These are phyloP conservation scores for Zygaena filipendulae DNA, from an alignment of 2,888 invertebrate genomes.

Conservation along the genomic window DNA sequence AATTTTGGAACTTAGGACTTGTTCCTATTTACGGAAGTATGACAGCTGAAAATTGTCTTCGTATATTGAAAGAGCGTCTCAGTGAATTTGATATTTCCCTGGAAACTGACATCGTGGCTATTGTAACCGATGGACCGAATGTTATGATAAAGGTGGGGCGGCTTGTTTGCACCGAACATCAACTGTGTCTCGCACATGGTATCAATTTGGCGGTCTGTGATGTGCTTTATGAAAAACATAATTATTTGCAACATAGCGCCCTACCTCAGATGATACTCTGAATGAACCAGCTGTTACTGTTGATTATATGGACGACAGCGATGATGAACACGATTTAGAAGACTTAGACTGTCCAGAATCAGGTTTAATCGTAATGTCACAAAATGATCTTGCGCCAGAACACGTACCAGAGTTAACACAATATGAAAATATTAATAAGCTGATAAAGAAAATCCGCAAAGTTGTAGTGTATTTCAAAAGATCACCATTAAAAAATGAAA, in stretches of 20 bases:
- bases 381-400: constrained; percentile 1
- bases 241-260: constrained; percentile 2
- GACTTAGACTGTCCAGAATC: constrained; percentile 2
- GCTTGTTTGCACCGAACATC: constrained; percentile 4
- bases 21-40: too few relatives aligned
- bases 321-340: constrained; percentile 4
- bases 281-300: constrained; percentile 4
- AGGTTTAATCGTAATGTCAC: constrained; percentile 5
- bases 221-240: constrained; percentile 6
- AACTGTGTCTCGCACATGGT: constrained; percentile 7
- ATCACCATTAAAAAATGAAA: constrained; percentile 13
- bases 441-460: constrained; percentile 11
- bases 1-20: too few relatives aligned
- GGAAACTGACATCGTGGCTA: background rate
- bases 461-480: constrained; percentile 12
- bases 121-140: constrained; percentile 2
- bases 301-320: background rate
- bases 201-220: constrained; percentile 7
- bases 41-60: too few relatives aligned
- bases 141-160: constrained; percentile 1
- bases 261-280: constrained; percentile 3
- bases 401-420: background rate
- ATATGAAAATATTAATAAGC: background rate
- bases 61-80: too few relatives aligned
- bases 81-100: background rate